A percentile compares a stretch with the other conserved stretches of the same genome.
phyloP scores from a whole-genome alignment of 2,113 vertebrate species.

The Cyprinodon brontotheroides region DNA sequence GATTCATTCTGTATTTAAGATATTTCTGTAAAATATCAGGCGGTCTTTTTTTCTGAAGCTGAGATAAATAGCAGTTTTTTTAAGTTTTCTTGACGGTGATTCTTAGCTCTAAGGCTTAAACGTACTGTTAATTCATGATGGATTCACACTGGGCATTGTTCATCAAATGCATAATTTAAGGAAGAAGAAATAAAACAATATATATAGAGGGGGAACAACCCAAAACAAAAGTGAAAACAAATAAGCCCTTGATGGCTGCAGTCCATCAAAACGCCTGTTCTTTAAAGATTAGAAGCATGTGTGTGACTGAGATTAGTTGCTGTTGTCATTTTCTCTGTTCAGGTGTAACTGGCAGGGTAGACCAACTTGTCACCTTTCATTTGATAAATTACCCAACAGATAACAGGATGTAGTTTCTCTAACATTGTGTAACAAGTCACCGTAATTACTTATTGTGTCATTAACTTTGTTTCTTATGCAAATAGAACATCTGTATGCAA shows the following conservation, averaged over 20 bases:
- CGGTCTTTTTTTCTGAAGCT: neutral
- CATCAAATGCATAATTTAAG: slow-evolving; percentile 23
- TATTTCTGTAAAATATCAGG: neutral
- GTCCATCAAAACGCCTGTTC: slow-evolving; percentile 56
- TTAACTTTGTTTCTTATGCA: slow-evolving; percentile 50
- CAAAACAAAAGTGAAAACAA: slow-evolving; percentile 26
- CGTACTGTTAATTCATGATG: no score
- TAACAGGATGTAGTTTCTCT: slow-evolving; percentile 77
- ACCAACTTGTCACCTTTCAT: slow-evolving; percentile 85
- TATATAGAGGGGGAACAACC: neutral
- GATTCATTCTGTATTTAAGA: neutral
- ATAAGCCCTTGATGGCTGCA: slow-evolving; percentile 53
- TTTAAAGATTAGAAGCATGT: slow-evolving; percentile 55
- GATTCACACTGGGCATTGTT: slow-evolving; percentile 26
- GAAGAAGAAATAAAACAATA: slow-evolving; percentile 31
- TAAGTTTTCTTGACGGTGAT: neutral
- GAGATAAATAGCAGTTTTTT: neutral
- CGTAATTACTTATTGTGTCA: slow-evolving; percentile 64
- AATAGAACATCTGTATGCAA: slow-evolving; percentile 20
- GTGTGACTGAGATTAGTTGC: slow-evolving; percentile 54
- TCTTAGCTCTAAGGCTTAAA: neutral
- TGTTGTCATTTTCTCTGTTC: slow-evolving; percentile 38
- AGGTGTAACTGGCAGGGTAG: slow-evolving; percentile 76
- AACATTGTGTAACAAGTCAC: slow-evolving; percentile 21
- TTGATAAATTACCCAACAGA: slow-evolving; percentile 88